Evolutionary conservation across 2,888 invertebrate species (phyloP), one percentile per base, ranked within the genome.

Genomic region (Lycia hirtaria): DNA sequence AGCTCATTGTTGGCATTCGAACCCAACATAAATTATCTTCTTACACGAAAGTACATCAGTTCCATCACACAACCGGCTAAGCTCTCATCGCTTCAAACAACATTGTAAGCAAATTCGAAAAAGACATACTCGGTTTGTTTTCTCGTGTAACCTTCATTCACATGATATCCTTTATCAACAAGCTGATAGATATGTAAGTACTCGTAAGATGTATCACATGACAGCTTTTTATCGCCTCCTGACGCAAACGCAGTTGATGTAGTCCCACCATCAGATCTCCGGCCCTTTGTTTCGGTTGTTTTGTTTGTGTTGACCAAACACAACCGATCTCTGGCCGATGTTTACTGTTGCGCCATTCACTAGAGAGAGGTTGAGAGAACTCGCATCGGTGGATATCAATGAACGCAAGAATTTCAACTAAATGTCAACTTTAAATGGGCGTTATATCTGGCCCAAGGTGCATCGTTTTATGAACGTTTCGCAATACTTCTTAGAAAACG

Each of bases 301-400:
- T 69, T 71, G 67, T 58, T 75, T 71, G 58, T 63, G 65, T 67
- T 68, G 67, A 61, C 44, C 68, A 73, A 72, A 74, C 69, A 71
- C 48, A 47, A 52, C 54, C 55, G 55, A 49, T 52, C 52, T 32
- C 37, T 7, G 33, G 47, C 49, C 61, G 61, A 62, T 66, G 63
- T 63, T 58, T 45, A 61, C 44, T 14, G 54, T 67, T 69, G 57
- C 72, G 67, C 41, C 52, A 53, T 43, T 70, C 68, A 71, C 37
- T 49, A 22, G 5, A 10, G n/a, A 45, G 50, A 24, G 12, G 10
- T 22, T 14, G n/a, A 45, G 50, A 24, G 12, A 10, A 30, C 20
- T 37, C 19, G 37, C 9, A 47, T 35, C 48, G 19, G 12, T 32
- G 22, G 38, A 32, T 38, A 53, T 45, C 53, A 37, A 49, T 52